phyloP scores from a whole-genome alignment of 2,113 vertebrate genomes.

The Pogonocichla stellata region DNA sequence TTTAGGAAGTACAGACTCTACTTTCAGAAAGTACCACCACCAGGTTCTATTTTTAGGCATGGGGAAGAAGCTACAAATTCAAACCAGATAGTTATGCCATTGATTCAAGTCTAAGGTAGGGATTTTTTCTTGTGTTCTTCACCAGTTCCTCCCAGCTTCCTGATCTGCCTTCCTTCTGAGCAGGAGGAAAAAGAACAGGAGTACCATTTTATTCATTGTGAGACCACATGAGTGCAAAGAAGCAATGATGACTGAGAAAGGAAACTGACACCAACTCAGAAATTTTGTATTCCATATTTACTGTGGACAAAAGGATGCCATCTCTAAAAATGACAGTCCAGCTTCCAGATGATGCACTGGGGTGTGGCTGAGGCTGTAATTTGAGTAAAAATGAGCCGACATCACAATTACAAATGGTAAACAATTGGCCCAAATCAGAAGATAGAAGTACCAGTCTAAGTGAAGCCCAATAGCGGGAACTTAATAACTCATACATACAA shows the following conservation, averaged over 20 bases:
- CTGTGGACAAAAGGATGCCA: neutral
- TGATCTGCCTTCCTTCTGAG: neutral
- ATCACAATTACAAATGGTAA: neutral
- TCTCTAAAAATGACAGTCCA: neutral
- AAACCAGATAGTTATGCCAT: neutral
- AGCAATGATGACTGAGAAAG: neutral
- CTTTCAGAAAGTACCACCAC: conserved; percentile 3
- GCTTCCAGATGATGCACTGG: neutral
- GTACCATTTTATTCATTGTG: neutral
- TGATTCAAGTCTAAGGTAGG: neutral
- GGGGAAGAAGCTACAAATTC: neutral
- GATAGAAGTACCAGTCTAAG: neutral
- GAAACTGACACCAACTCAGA: neutral
- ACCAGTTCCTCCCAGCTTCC: neutral
- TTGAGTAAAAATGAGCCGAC: neutral
- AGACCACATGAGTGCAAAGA: neutral
- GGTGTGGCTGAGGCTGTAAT: neutral
- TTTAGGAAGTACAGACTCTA: conserved; percentile 22
- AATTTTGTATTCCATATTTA: neutral
- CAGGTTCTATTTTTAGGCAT: neutral
- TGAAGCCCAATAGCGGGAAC: neutral
- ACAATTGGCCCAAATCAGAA: neutral
- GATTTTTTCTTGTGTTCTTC: neutral
- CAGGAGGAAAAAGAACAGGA: neutral
- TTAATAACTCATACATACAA: neutral